phyloP scores from a whole-genome alignment of 1,140 invertebrate genomes.

The Drosophila littoralis region DNA sequence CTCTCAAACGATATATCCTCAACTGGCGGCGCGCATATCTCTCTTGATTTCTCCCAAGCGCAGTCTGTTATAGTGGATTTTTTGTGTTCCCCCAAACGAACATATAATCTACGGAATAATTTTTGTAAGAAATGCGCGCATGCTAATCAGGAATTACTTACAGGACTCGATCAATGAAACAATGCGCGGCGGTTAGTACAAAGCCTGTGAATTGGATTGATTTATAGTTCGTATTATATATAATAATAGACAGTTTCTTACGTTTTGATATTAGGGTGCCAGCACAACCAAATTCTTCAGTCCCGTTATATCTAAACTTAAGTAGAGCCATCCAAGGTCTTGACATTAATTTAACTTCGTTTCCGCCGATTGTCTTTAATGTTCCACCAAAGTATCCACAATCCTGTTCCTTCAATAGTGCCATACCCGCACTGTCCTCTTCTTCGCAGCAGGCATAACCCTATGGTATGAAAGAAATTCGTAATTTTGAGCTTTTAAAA shows the following conservation, averaged over 20 bases:
- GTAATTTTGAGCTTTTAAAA: too few relatives aligned
- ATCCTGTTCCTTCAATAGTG: not conserved
- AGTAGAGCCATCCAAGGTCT: constrained; percentile 41
- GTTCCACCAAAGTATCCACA: constrained; percentile 5
- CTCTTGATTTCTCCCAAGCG: accelerated
- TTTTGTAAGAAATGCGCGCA: not conserved
- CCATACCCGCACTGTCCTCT: not conserved
- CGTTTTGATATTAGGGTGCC: constrained; percentile 28
- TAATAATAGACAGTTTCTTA: constrained; percentile 6
- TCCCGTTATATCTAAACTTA: not conserved
- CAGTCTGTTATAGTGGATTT: constrained; percentile 1
- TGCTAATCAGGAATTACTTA: constrained; percentile 6
- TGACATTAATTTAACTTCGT: constrained; percentile 3
- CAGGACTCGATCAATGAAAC: not conserved
- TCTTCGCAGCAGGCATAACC: constrained; percentile 13
- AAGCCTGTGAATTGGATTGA: not conserved
- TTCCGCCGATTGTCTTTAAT: not conserved
- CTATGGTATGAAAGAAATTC: not conserved
- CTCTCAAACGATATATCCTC: constrained; percentile 12
- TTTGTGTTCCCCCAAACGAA: constrained; percentile 32
- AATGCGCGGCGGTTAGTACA: constrained; percentile 39
- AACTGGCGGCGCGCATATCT: not conserved
- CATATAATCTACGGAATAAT: not conserved
- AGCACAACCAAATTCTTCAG: not conserved
- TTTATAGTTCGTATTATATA: not conserved